Base-by-base conservation (phyloP, 2,888 invertebrate genomes). In the Heteromurus nitidus region DNA sequence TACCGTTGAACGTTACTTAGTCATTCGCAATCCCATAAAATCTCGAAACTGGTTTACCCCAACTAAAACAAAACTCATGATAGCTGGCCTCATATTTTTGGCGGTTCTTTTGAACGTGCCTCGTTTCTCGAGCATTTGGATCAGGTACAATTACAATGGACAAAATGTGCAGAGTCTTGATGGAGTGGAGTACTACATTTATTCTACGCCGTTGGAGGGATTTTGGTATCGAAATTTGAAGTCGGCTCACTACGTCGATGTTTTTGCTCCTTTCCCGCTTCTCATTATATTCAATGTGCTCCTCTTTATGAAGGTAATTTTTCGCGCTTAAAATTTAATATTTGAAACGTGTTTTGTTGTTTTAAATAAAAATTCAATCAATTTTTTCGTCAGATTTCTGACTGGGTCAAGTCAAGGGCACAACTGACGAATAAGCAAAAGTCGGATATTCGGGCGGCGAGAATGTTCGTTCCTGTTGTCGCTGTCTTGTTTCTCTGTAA, bases 391-490 rank as follows among this genome's bases (percentile, higher is more conserved):
- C n/a, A n/a, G n/a, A n/a, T n/a, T n/a, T 0, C 18, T 64, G 73
- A 73, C 64, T 22, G 62, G 65, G 53, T 74, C 20, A 28, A 50
- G 1, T 47, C 1, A 11, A 65, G 74, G 9, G 16, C 18, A 5
- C 65, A 65, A 2, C 16, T 74, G 36, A 74, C 22, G 13, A 36
- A n/a, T 7, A 65, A 64, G 11, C 30, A 36, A 7, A 62, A 47
- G 30, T 11, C 31, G n/a, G 74, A 74, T n/a, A 74, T 74, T 9
- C 5, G 65, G 18, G 73, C 73, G 22, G 73, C 73, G 3, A 24
- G 64, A 50, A 74, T 74, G 73, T 74, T 74, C 30, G 24, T 64
- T 44, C 73, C 73, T 1, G 73, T 74, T 18, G 73, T 74, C n/a
- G n/a, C 53, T 1, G 31, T 74, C 2, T 18, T 74, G 36, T 74